Base-by-base conservation (phyloP, 2,113 vertebrate genomes). In the Aix galericulata region DNA sequence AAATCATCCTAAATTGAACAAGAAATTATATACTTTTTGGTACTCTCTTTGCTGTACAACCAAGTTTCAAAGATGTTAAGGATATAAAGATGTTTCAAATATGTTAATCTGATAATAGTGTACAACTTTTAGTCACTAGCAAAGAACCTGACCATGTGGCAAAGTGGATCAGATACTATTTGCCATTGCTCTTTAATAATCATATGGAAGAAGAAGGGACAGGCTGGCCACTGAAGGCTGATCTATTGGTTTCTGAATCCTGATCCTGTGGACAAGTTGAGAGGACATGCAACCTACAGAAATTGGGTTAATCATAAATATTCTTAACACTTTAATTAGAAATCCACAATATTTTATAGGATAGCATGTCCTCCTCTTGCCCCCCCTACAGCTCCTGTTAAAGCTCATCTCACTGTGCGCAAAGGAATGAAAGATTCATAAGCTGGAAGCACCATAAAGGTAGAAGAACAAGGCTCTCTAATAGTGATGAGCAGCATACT, bases 341-440 rank as follows among this genome's bases (percentile, higher is more conserved):
- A 29, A 27, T 4, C 9, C 22, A 36, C 55, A 79, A 44, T 44
- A 1, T 72, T 92, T 80, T 58, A 6, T 48, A 63, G 91, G 77
- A 60, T 13, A 62, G 2, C 17, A 85, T 66, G 34, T 85, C 32
- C 17, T 91, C 6, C 10, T 60, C 67, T 94, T 40, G 58, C 0
- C 1, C 1, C 21, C 11, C 22, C 82, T 52, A 58, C 17, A 40
- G 44, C 12, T 93, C 38, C 58, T 76, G 38, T 58, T 85, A 88
- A 69, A 93, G 23, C 75, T 89, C 75, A 80, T 20, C 67, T 94
- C 50, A 29, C 52, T 63, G 36, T 53, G 34, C 44, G 72, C 44
- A 58, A 66, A 44, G 11, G 16, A 79, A 93, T 86, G 79, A 86
- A 95, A 95, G 63, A 95, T 86, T 94, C 63, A 86, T 91, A 79